phyloP scores from a whole-genome alignment of 2,888 invertebrate genomes.

The Spialia ferax region DNA sequence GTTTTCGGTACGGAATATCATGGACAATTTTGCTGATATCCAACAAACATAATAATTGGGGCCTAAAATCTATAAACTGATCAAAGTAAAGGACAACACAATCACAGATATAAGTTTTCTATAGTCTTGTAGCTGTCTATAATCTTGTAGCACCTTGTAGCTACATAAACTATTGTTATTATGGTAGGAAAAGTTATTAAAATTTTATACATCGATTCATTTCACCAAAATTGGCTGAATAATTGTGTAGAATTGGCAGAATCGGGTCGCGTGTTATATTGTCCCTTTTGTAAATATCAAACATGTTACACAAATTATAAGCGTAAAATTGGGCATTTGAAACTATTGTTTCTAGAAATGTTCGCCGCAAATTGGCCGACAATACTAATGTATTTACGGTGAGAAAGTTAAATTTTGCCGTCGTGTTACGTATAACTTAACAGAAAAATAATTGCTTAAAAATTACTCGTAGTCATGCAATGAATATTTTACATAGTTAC shows the following conservation, averaged over 20 bases:
- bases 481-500: constrained; percentile 25
- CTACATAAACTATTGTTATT: constrained; percentile 21
- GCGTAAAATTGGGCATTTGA: background rate
- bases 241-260: constrained; percentile 14
- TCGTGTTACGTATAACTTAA: constrained; percentile 22
- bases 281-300: constrained; percentile 5
- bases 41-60: background rate
- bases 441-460: constrained; percentile 31
- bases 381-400: background rate
- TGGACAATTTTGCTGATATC: background rate
- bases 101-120: background rate
- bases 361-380: background rate
- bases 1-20: background rate
- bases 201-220: constrained; percentile 18
- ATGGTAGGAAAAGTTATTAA: constrained; percentile 6
- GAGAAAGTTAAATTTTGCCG: constrained; percentile 16
- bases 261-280: constrained; percentile 8
- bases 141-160: no score
- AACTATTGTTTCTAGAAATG: background rate
- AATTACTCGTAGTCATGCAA: constrained; percentile 37
- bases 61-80: background rate
- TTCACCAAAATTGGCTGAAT: constrained; percentile 12
- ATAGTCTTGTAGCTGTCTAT: background rate
- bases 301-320: constrained; percentile 13
- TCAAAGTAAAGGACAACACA: background rate